Base-by-base conservation (phyloP, 2,888 invertebrate species). In the Cantharis rustica region DNA sequence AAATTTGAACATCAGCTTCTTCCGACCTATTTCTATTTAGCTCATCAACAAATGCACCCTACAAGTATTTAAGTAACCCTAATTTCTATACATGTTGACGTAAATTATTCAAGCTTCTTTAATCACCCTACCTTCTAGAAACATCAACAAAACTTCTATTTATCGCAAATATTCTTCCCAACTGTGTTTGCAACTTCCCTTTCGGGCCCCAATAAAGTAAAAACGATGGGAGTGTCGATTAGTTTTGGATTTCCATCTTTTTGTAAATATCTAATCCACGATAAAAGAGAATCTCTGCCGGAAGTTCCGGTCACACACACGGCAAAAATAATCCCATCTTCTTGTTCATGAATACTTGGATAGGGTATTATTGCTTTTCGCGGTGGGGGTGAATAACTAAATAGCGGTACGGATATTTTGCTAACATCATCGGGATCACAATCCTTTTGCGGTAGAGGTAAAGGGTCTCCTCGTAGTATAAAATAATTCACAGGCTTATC, bases 241-340 rank as follows among this genome's bases (percentile, higher is more conserved):
- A 98, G 88, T 10, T 90, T 86, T 0, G 96, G 94, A 88, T 96
- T 96, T 0, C 91, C 92, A 84, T 93, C 89, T 76, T 90, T 91
- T 87, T 97, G 95, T 80, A 97, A 86, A 83, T 94, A 90, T 72
- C 96, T 91, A 84, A 98, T 93, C 97, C 95, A 98, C 0, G 97
- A 96, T 15, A 98, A 88, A 9, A 98, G 88, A 0, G 98, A 98
- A 88, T 98, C 97, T 88, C 96, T 93, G 75, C 95, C 94, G 16
- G 96, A 95, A 10, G 95, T 95, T 71, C 98, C 98, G 75, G 98
- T 98, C 23, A 96, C 96, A 89, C 97, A 97, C 71, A 97, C 90
- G 9, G 94, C 94, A 81, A 96, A 91, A 83, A 98, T 94, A 0
- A 94, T 95, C 4, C 97, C 97, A 88, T 98, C 98, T 73, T 95